Evolutionary conservation across 2,888 invertebrate species (phyloP), one percentile per base, ranked within the genome.

Genomic region (Machimus rusticus): DNA sequence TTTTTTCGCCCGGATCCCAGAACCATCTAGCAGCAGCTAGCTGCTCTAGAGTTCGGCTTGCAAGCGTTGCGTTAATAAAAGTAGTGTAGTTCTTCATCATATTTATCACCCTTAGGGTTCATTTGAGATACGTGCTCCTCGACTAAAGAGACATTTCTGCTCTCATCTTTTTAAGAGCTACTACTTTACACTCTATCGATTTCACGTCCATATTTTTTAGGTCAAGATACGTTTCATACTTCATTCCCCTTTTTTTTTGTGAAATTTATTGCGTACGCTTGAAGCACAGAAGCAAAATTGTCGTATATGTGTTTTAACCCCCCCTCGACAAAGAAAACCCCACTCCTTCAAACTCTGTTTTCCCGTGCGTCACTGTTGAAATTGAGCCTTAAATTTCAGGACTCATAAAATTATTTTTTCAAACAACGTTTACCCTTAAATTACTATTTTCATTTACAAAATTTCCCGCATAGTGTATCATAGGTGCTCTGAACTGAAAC

Each of bases 51-150:
- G n/a, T 5, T 51, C 51, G 43, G 39, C 23, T 78, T 77, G 55
- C 51, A 46, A 28, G 34, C 43, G 14, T 28, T 34, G 66, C 82
- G 74, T 84, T 84, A 84, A 84, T 84, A 84, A 74, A 82, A 88
- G 85, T 87, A 51, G 88, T 87, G 85, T 87, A 51, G 88, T 87
- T 88, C 86, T 88, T 88, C 85, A 87, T 88, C 85, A 88, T 88
- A 87, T 88, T 88, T 88, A 88, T 88, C 87, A 76, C 85, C 76
- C 74, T 77, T 79, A 86, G 87, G 87, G 88, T 88, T 87, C 87
- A 88, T 88, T 87, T 86, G 55, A 34, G 81, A 86, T 74, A 84
- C 84, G 84, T 84, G 84, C 74, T 84, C 43, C 51, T 51, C 51
- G 37, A 74, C 46, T 66, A 84, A 82, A 87, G 87, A 66, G 85